These are phyloP conservation scores for Zhuqinia jingwanae DNA, from an alignment of 2,888 invertebrate species.

Conservation along the genomic window DNA sequence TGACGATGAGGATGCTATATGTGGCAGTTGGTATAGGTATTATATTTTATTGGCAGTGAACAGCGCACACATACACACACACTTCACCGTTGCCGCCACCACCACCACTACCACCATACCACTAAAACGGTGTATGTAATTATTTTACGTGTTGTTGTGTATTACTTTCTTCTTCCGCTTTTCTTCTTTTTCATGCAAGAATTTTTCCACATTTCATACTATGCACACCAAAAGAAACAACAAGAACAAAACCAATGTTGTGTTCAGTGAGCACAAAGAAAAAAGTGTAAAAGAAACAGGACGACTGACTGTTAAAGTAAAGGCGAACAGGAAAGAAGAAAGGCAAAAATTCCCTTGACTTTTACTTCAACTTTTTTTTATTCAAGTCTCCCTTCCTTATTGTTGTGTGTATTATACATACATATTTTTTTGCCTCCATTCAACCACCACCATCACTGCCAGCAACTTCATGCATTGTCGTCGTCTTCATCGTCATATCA, in stretches of 20 bases:
- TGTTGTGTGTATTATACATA: too few species aligned
- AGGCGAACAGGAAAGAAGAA: conserved; percentile 24
- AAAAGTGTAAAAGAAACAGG: conserved; percentile 11
- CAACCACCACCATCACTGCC: conserved; percentile 26
- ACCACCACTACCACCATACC: conserved; percentile 18
- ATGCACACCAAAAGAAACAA: background rate
- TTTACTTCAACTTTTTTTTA: conserved; percentile 51
- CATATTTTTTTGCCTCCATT: conserved; percentile 44
- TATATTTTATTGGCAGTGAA: conserved; percentile 43
- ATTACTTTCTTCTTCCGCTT: conserved; percentile 54
- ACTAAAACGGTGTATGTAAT: conserved; percentile 21
- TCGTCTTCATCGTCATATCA: conserved; percentile 45
- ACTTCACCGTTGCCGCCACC: background rate
- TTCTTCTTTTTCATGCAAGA: conserved; percentile 35
- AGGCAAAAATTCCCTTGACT: conserved; percentile 67
- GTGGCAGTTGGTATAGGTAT: too few species aligned
- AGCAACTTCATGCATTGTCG: conserved; percentile 20
- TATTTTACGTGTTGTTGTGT: conserved; percentile 23
- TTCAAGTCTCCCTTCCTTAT: conserved; percentile 15
- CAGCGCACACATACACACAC: conserved; percentile 9
- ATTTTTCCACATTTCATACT: background rate
- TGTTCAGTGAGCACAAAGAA: background rate
- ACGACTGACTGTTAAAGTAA: background rate
- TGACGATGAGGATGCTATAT: too few species aligned
- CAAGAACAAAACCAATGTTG: too few species aligned